Conservation (phyloP, 2,888 invertebrate species). For the Conomelus anceps region DNA sequence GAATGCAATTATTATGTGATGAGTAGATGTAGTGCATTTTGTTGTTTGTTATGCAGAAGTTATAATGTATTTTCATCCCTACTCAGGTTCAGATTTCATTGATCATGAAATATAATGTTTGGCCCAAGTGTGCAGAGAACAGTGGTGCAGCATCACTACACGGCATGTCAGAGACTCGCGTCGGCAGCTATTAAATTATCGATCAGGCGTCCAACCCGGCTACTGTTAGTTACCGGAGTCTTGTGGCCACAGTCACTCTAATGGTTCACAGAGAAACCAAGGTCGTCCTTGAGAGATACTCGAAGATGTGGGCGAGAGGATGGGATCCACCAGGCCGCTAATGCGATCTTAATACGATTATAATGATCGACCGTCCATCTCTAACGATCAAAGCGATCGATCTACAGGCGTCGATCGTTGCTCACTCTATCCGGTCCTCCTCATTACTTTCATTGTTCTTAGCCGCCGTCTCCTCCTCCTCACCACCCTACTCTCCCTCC, state of each 20-base stretch:
- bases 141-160: too few relatives aligned
- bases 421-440: background rate
- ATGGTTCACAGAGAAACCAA: background rate
- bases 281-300: background rate
- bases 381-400: background rate
- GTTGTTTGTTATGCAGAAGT: too few relatives aligned
- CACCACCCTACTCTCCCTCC: background rate
- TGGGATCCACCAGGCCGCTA: slow-evolving; percentile 1
- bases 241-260: background rate
- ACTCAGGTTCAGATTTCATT: background rate
- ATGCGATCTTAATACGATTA: slow-evolving; percentile 28
- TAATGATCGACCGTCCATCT: slow-evolving; percentile 26
- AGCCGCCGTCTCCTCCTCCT: background rate
- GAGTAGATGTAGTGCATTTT: too few relatives aligned
- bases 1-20: too few relatives aligned
- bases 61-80: too few relatives aligned
- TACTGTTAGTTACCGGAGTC: background rate
- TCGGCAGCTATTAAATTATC: background rate
- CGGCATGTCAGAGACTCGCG: too few relatives aligned
- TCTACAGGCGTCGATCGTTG: background rate
- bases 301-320: too few relatives aligned
- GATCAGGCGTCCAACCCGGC: background rate
- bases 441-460: slow-evolving; percentile 4
- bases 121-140: background rate
- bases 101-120: background rate